These are phyloP conservation scores for Hypothenemus hampei DNA, from an alignment of 1,140 invertebrate species.

Conservation along the genomic window DNA sequence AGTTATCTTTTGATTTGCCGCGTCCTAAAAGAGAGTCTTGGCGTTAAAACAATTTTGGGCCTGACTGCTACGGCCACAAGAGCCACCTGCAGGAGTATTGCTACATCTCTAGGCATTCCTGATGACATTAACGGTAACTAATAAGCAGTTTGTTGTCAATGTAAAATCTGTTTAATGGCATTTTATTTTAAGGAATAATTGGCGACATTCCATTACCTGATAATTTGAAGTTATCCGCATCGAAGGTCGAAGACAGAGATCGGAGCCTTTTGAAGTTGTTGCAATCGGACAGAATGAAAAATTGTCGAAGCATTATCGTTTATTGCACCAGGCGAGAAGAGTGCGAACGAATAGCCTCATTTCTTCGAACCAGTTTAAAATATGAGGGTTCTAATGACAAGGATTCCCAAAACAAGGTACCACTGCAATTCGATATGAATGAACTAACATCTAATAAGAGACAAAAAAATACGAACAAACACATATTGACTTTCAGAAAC, in stretches of 20 bases:
- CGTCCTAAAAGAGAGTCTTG: slow-evolving; percentile 78
- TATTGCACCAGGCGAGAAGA: slow-evolving; percentile 91
- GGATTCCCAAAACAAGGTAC: too few species aligned
- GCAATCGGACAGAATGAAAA: slow-evolving; percentile 57
- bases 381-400: slow-evolving; percentile 40
- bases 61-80: slow-evolving; percentile 89
- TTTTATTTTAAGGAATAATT: slow-evolving; percentile 58
- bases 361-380: slow-evolving; percentile 72
- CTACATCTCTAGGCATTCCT: slow-evolving; percentile 69
- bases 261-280: slow-evolving; percentile 73
- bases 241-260: slow-evolving; percentile 76
- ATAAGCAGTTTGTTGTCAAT: neutral
- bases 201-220: slow-evolving; percentile 73
- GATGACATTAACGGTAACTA: slow-evolving; percentile 33
- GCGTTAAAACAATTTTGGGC: slow-evolving; percentile 82
- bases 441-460: too few species aligned
- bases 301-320: slow-evolving; percentile 82
- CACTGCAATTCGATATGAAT: too few species aligned
- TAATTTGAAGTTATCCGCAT: slow-evolving; percentile 81
- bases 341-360: slow-evolving; percentile 75
- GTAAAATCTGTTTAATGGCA: neutral
- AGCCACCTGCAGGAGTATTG: slow-evolving; percentile 70
- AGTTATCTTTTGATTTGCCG: slow-evolving; percentile 90
- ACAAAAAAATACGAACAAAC: too few species aligned
- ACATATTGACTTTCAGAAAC: slow-evolving; percentile 47